These are phyloP conservation scores for Eunapius fragilis DNA, from an alignment of 37 sponge, comb jelly and placozoan genomes.

Conservation along the genomic window DNA sequence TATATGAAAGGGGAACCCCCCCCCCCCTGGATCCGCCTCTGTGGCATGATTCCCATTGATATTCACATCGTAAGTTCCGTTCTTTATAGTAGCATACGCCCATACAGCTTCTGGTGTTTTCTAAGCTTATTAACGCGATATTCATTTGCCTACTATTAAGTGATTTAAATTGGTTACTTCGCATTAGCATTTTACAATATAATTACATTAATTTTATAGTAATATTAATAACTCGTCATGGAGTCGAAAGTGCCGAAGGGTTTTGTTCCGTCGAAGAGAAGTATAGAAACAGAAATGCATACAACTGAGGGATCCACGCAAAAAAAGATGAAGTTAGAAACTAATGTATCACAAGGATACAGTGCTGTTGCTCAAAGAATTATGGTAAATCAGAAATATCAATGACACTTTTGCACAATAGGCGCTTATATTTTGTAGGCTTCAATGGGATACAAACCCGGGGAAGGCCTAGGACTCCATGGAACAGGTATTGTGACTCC, in stretches of 20 bases:
- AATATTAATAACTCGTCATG: no score
- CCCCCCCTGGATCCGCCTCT: no score
- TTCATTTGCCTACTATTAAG: no score
- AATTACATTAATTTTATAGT: no score
- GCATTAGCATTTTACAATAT: no score
- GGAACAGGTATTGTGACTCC: conserved; percentile 69
- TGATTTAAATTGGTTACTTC: no score
- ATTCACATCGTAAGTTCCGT: no score
- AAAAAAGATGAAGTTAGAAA: not conserved
- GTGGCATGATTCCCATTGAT: no score
- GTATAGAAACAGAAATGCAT: not conserved
- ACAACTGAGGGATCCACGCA: not conserved
- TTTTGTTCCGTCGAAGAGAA: not conserved
- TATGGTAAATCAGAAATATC: conserved; percentile 30
- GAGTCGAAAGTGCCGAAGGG: not conserved
- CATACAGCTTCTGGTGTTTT: no score
- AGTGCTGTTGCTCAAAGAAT: conserved; percentile 49
- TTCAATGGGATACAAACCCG: conserved; percentile 80
- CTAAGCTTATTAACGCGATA: no score
- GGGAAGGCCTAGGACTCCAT: conserved; percentile 63
- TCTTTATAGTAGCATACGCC: no score
- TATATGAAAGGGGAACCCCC: no score
- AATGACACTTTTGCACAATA: not conserved
- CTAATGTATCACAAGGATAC: not conserved
- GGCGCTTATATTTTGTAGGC: conserved; percentile 21